Percentiles rank a stretch among this genome's conserved stretches.
phyloP scores from a whole-genome alignment of 1,140 invertebrate species.

The Mycetomoellerius zeteki region DNA sequence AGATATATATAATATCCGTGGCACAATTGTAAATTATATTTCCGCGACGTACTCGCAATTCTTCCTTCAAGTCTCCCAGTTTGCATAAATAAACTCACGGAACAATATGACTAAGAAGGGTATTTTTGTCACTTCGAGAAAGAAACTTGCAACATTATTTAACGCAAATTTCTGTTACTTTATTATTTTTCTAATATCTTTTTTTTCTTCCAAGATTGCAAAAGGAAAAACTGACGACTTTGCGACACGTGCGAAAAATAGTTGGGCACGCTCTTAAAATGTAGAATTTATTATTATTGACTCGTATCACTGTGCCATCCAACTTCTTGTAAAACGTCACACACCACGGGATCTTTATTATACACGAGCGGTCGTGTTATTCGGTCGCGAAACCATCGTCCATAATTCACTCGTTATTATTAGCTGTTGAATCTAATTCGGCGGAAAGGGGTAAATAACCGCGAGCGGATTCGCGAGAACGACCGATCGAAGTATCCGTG shows the following conservation, averaged over 20 bases:
- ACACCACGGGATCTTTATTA: conserved; percentile 26
- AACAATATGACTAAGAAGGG: not conserved
- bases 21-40: conserved; percentile 12
- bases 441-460: conserved; percentile 25
- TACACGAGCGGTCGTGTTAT: not conserved
- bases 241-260: not conserved
- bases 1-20: not conserved
- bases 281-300: conserved; percentile 22
- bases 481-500: not conserved
- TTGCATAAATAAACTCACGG: not conserved
- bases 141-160: not conserved
- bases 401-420: conserved; percentile 47
- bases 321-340: conserved; percentile 11
- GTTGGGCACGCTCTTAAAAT: not conserved
- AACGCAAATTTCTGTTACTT: not conserved
- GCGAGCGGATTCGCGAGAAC: not conserved
- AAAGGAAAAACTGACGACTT: not conserved
- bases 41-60: not conserved
- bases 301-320: not conserved
- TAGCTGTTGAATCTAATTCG: conserved; percentile 28
- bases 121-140: not conserved
- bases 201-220: not conserved
- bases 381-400: not conserved
- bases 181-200: not conserved
- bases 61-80: not conserved